phyloP scores from a whole-genome alignment of 2,797 vertebrate species.

The Crax fasciolata region DNA sequence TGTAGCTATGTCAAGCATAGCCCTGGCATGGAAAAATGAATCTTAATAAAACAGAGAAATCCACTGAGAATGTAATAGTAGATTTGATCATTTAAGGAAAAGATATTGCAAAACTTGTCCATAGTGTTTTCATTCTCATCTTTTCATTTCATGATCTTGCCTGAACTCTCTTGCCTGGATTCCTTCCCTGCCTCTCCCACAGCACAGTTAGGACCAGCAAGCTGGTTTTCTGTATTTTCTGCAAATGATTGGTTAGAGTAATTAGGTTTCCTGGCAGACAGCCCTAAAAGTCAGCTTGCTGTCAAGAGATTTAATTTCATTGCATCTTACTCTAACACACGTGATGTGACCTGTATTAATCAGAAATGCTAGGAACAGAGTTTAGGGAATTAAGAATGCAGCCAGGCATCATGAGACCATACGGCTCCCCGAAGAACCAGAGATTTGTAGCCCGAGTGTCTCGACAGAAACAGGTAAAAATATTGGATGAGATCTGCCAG shows the following conservation, averaged over 20 bases:
- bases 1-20: background rate
- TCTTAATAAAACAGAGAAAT: background rate
- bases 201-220: background rate
- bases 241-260: conserved; percentile 17
- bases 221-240: conserved; percentile 5
- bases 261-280: conserved; percentile 50
- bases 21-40: background rate
- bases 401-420: background rate
- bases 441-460: background rate
- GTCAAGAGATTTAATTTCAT: conserved; percentile 15
- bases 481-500: background rate
- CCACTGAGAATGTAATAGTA: background rate
- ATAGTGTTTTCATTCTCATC: background rate
- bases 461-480: background rate
- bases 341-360: conserved; percentile 21
- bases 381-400: background rate
- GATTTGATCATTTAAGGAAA: background rate
- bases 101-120: background rate
- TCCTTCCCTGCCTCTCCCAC: background rate
- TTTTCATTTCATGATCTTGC: background rate
- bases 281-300: conserved; percentile 32
- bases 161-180: background rate
- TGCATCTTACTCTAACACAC: background rate
- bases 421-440: background rate
- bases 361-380: background rate